Evolutionary conservation across 2,797 vertebrate species (phyloP).

Genomic region (Rachycentron canadum): DNA sequence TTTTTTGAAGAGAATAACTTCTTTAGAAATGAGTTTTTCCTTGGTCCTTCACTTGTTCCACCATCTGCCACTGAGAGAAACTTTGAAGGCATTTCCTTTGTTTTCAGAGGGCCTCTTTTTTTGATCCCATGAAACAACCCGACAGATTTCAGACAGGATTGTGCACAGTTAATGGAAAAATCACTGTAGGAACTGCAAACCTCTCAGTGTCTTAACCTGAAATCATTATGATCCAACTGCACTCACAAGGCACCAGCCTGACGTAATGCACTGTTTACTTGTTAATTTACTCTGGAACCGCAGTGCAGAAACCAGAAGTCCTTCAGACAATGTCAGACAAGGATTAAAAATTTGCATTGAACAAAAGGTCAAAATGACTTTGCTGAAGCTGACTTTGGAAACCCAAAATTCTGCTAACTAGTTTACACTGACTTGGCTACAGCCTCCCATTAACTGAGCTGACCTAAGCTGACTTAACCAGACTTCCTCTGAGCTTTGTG

Average conservation of each 20-base stretch:
- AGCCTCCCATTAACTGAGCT: slow-evolving; percentile 59
- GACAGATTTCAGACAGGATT: not conserved
- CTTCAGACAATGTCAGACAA: slow-evolving; percentile 34
- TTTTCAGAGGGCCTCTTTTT: not conserved
- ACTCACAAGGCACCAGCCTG: too few species aligned
- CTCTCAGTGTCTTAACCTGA: not conserved
- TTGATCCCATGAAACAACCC: not conserved
- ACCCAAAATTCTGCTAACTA: slow-evolving; percentile 59
- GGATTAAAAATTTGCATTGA: slow-evolving; percentile 25
- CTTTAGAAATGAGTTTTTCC: not conserved
- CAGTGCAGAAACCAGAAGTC: not conserved
- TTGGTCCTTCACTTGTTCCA: not conserved
- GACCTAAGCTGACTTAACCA: slow-evolving; percentile 66
- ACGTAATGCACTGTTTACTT: not conserved
- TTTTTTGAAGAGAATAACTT: not conserved
- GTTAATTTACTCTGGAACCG: not conserved
- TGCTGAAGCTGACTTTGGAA: slow-evolving; percentile 50
- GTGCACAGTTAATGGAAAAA: not conserved
- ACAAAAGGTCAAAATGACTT: slow-evolving; percentile 66
- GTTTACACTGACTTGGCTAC: slow-evolving; percentile 24
- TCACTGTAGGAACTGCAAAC: not conserved
- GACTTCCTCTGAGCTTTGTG: slow-evolving; percentile 59
- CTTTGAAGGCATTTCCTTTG: not conserved
- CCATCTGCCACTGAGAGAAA: not conserved
- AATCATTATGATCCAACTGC: slow-evolving; percentile 11